Evolutionary conservation across 2,797 vertebrate species (phyloP).

Genomic region (Rallus crepitans): DNA sequence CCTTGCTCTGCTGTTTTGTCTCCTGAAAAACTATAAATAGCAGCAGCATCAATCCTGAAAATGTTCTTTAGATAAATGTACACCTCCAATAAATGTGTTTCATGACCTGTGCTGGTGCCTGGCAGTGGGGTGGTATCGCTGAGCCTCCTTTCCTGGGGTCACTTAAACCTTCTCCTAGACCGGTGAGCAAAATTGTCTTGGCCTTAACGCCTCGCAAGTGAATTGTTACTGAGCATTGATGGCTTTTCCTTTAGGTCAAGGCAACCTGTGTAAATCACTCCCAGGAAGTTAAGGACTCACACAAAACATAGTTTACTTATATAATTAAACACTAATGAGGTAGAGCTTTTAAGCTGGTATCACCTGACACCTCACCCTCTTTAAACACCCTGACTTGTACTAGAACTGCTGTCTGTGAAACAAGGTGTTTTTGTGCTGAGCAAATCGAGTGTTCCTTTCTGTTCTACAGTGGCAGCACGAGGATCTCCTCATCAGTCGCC

Average conservation of each 20-base stretch:
- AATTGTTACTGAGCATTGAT: neutral
- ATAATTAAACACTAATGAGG: neutral
- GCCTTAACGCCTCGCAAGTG: neutral
- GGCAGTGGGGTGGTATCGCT: neutral
- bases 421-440: neutral
- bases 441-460: neutral
- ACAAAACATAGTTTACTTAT: neutral
- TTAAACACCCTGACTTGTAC: neutral
- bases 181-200: neutral
- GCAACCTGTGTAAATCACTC: neutral
- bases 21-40: neutral
- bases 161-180: neutral
- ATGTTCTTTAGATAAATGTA: neutral
- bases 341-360: neutral
- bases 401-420: neutral
- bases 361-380: neutral
- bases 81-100: neutral
- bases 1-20: neutral
- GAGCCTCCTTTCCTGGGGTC: neutral
- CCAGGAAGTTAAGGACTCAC: neutral
- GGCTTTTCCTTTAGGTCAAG: neutral
- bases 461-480: slow-evolving; percentile 94
- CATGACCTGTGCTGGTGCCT: neutral
- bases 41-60: neutral
- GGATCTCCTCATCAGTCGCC: slow-evolving; percentile 90